Base-by-base conservation (phyloP, 1,140 invertebrate species). In the Sinonovacula constricta region DNA sequence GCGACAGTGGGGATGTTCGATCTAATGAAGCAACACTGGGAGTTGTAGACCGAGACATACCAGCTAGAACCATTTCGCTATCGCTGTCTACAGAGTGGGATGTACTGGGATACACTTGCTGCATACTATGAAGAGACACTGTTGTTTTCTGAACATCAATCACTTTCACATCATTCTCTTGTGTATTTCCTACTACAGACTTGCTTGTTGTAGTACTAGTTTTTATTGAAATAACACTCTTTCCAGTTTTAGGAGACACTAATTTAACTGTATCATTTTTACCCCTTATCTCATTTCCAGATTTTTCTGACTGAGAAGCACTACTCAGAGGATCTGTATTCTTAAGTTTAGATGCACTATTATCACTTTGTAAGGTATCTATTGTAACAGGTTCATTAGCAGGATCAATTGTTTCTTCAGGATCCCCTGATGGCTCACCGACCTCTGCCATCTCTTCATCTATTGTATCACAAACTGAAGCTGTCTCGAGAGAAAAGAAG, bases 1-100 rank as follows among this genome's bases (percentile, higher is more conserved):
- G 65, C 53, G 75, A 78, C 24, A 78, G 0, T 31, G 75, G 75
- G 24, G 75, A 70, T 12, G 45, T 39, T n/a, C 56, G 31, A 60
- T 68, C 22, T 45, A 78, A 15, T 0, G 66, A 54, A 57, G 26
- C 22, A 51, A 69, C 31, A 63, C 67, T 69, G 28, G 51, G 49
- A 57, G 24, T 45, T 1, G 72, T 54, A 24, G 39, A 51, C 18
- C 62, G 39, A 15, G 72, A 66, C 1, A 26, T 26, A 24, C 10
- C n/a, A 63, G 2, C 12, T 3, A 36, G 45, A 49, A 7, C 15
- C 18, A 15, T 30, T 66, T 7, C 36, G 28, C 31, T 30, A 22
- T 30, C 28, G 1, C 39, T 28, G 5, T 2, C 26, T 0, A 67
- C 24, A 10, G 24, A 10, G 28, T 67, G n/a, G 31, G 1, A 4